Percentiles rank a stretch among this genome's conserved stretches.
These are phyloP conservation scores for Catamblyrhynchus diadema DNA, from an alignment of 2,797 vertebrate species.

Conservation along the genomic window DNA sequence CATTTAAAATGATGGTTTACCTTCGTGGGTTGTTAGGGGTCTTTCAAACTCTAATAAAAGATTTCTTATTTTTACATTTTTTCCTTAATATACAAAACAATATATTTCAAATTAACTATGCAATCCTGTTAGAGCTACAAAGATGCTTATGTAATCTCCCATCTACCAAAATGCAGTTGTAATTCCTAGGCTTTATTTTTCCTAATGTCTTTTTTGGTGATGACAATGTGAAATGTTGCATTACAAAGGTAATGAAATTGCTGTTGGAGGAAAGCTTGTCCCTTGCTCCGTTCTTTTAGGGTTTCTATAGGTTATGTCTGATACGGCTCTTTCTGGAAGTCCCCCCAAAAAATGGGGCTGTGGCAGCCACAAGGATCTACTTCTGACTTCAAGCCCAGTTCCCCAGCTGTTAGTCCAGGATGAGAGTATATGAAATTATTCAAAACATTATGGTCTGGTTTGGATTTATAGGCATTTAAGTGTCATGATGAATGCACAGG, in stretches of 20 bases:
- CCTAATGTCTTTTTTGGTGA: neutral
- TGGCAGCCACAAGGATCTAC: neutral
- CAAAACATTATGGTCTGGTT: neutral
- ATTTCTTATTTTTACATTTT: neutral
- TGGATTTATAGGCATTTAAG: neutral
- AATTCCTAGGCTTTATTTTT: conserved; percentile 6
- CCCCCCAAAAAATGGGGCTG: neutral
- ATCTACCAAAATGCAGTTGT: neutral
- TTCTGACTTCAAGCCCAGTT: neutral
- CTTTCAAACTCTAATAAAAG: neutral
- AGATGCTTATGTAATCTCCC: neutral
- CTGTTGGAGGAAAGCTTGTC: neutral
- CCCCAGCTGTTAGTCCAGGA: neutral
- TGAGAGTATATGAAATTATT: neutral
- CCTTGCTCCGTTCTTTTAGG: neutral
- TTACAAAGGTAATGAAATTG: neutral
- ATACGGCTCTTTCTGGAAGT: neutral
- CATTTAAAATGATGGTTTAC: neutral
- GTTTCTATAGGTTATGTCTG: neutral
- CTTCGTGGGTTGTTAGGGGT: neutral
- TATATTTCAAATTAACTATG: neutral
- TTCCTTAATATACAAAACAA: neutral
- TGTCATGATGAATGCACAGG: neutral
- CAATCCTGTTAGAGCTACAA: conserved; percentile 2
- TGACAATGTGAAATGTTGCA: neutral